These are phyloP conservation scores for Pteropus rufus DNA, from an alignment of 2,797 vertebrate genomes.

Conservation along the genomic window DNA sequence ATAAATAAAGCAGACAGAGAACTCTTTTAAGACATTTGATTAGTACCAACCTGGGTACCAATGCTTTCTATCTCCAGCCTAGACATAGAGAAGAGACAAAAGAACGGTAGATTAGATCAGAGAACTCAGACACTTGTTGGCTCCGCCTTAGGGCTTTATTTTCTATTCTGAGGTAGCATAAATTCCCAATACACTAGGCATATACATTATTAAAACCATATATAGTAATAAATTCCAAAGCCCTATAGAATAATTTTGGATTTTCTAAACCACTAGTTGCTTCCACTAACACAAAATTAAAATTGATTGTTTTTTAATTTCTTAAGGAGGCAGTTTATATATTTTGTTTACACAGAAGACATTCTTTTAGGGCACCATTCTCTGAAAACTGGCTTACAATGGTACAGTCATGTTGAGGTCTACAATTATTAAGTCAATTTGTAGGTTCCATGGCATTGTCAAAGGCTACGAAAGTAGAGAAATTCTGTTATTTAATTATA, in stretches of 20 bases:
- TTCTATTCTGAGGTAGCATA: neutral
- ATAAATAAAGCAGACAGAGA: neutral
- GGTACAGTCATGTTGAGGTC: neutral
- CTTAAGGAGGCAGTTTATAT: neutral
- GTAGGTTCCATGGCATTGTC: neutral
- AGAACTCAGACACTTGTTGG: neutral
- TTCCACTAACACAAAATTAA: neutral
- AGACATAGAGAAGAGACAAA: neutral
- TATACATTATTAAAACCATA: neutral
- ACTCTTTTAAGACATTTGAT: neutral
- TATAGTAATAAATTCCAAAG: neutral
- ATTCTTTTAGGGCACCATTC: neutral
- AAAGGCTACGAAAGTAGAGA: neutral
- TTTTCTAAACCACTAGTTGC: neutral
- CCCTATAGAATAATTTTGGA: neutral
- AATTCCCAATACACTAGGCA: neutral
- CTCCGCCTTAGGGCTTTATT: neutral
- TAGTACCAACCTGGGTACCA: neutral
- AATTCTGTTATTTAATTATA: neutral
- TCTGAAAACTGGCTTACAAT: neutral
- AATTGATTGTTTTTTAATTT: neutral
- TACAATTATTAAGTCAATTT: neutral
- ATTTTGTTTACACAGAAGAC: neutral
- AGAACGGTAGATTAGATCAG: neutral
- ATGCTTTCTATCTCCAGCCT: neutral